Evolutionary conservation across 2,113 vertebrate genomes (phyloP), one percentile per base, ranked within the genome.

Genomic region (Suncus etruscus): DNA sequence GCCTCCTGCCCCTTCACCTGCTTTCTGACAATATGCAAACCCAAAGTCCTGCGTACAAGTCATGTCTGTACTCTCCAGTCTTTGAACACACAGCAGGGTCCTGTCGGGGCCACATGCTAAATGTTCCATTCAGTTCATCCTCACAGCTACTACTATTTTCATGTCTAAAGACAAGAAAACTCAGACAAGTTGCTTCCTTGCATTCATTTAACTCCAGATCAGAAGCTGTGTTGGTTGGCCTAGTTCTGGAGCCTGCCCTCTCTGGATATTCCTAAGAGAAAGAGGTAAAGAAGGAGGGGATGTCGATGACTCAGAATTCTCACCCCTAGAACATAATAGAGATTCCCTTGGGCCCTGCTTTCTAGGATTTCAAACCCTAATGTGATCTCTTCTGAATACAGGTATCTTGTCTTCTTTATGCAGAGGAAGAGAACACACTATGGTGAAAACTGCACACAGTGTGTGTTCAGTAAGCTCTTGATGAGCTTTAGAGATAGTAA

Each of bases 81-180:
- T 31, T 0, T 82, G 25, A 94, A 61, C 24, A 11, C 24, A 48
- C 3, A 50, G 14, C 14, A 47, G 50, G 20, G 8, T 39, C 47
- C 47, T 73, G 3, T 70, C 72, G 66, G 32, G 24, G 31, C 75
- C 63, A 47, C 29, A 82, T 15, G 18, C 84, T 82, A 70, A 22
- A 47, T 58, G 72, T 8, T 63, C 47, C 72, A 22, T 54, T 74
- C 58, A 65, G 29, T 72, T 54, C 75, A 76, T 29, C 54, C 31
- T 91, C 29, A n/a, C 7, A 89, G 72, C 20, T 70, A 51, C 65
- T 22, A 63, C 29, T 89, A 93, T 85, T 24, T 63, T 90, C 10
- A 29, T 27, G 51, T 82, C 70, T 79, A 85, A 2, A 92, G 11
- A 85, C 79, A 25, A 82, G 50, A 74, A 89, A 89, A 84, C 29